These are phyloP conservation scores for Rhabdophis nuchalis DNA, from an alignment of 2,797 vertebrate species.

Conservation along the genomic window DNA sequence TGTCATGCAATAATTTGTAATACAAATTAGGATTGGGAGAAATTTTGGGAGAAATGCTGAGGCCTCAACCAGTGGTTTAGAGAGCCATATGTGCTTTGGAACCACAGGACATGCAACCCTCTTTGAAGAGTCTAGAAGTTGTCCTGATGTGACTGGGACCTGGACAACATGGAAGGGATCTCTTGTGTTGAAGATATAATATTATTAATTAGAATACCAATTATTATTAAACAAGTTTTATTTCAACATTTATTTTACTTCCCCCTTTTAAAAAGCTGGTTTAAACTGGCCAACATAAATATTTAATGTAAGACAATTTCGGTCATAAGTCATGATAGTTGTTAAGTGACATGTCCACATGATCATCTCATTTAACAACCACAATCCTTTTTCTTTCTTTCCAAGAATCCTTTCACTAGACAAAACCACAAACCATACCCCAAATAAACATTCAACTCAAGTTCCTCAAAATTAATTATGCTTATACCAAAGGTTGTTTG, in stretches of 20 bases:
- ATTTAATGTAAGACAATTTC: background rate
- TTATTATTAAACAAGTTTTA: background rate
- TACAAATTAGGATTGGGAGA: background rate
- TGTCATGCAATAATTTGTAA: background rate
- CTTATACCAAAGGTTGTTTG: background rate
- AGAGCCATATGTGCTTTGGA: background rate
- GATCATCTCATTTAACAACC: too few relatives aligned
- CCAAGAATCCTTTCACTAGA: background rate
- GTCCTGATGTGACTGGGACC: background rate
- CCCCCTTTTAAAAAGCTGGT: background rate
- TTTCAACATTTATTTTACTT: background rate
- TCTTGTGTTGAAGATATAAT: too few relatives aligned
- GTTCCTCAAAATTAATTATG: background rate
- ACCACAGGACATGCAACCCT: background rate
- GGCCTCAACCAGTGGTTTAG: background rate
- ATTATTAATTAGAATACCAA: background rate
- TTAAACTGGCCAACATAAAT: background rate
- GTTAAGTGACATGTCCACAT: too few relatives aligned
- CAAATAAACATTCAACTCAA: slow-evolving; percentile 4
- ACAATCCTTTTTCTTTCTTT: background rate
- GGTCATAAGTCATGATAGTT: too few relatives aligned
- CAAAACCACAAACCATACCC: background rate
- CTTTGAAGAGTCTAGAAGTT: background rate
- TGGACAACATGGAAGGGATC: background rate
- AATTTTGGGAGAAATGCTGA: background rate